A percentile compares a stretch with the other conserved stretches of the same genome.
Conservation (phyloP, 2,797 vertebrate genomes). For the Mallotus villosus region DNA sequence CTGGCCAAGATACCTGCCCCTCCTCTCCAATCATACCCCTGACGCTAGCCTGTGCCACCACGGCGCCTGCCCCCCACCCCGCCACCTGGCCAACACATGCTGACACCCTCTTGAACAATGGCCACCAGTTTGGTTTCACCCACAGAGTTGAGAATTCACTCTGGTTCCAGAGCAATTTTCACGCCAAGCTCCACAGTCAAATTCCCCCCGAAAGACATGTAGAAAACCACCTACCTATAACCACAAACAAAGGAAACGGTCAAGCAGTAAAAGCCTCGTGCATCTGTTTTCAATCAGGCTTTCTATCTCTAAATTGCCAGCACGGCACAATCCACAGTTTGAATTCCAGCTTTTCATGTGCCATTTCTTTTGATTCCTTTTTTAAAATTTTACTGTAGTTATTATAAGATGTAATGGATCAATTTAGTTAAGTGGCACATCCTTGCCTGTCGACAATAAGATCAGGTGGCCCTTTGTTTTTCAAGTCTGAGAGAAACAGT, state of each 20-base stretch:
- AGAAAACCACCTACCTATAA: neutral
- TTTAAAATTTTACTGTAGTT: neutral
- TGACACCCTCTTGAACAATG: neutral
- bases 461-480: slow-evolving; percentile 5
- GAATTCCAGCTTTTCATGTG: neutral
- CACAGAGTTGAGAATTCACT: neutral
- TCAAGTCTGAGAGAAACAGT: neutral
- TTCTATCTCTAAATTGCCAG: neutral
- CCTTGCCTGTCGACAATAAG: slow-evolving; percentile 17
- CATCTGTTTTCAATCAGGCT: neutral
- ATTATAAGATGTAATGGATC: neutral
- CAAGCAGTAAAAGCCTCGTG: neutral
- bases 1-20: slow-evolving; percentile 28
- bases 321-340: neutral
- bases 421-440: neutral
- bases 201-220: neutral
- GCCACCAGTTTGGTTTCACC: neutral
- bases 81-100: neutral
- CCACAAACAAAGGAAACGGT: neutral
- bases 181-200: neutral
- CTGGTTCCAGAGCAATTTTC: neutral
- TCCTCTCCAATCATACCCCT: slow-evolving; percentile 28
- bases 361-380: no score
- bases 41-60: slow-evolving; percentile 25
- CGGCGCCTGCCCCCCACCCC: slow-evolving; percentile 19